phyloP scores from a whole-genome alignment of 2,113 vertebrate genomes.

The Clarias macrocephalus region DNA sequence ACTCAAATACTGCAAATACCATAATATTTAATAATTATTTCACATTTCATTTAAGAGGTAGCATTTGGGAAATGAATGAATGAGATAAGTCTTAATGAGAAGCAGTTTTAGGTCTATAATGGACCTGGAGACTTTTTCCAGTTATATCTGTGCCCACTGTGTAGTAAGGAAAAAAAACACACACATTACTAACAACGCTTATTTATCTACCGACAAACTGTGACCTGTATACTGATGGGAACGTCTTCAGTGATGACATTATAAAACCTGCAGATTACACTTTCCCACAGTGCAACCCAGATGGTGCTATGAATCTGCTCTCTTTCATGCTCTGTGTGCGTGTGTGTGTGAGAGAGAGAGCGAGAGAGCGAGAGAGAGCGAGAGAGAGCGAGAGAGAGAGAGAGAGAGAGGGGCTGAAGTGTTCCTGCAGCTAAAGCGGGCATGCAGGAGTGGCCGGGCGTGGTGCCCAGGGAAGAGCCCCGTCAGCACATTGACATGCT shows the following conservation, averaged over 20 bases:
- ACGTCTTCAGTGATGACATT: conserved; percentile 6
- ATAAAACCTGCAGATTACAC: not conserved
- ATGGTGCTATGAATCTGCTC: conserved; percentile 11
- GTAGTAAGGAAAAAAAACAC: not conserved
- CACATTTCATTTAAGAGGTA: too few species aligned
- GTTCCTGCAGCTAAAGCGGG: conserved; percentile 24
- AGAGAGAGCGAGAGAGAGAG: not conserved
- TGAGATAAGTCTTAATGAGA: too few species aligned
- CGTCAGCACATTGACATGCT: conserved; percentile 6
- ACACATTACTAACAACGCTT: not conserved
- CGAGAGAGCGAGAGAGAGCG: not conserved
- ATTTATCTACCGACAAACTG: not conserved
- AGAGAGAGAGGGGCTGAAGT: not conserved
- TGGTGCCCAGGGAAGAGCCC: conserved; percentile 21
- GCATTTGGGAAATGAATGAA: too few species aligned
- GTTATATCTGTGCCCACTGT: too few species aligned
- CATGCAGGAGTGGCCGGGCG: conserved; percentile 14
- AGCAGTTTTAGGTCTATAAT: too few species aligned
- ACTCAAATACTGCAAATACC: too few species aligned
- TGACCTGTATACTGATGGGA: not conserved
- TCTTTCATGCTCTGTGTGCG: not conserved
- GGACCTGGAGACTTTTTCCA: too few species aligned
- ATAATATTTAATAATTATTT: too few species aligned
- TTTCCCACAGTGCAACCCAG: conserved; percentile 35
- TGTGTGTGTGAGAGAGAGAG: not conserved